These are phyloP conservation scores for Caenorhabditis uteleia DNA, from an alignment of 2,888 invertebrate genomes.

Conservation along the genomic window DNA sequence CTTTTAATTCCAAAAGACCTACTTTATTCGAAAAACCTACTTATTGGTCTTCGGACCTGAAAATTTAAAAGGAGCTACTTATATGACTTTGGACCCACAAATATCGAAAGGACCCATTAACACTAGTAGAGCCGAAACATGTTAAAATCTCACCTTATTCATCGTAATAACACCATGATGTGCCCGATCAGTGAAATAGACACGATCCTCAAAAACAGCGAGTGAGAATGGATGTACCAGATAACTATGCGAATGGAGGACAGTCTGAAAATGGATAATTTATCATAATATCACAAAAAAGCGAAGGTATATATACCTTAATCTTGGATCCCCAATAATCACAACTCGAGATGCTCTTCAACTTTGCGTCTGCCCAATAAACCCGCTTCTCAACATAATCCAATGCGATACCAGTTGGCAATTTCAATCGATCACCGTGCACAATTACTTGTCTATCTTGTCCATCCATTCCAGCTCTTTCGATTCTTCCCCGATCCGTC, in stretches of 20 bases:
- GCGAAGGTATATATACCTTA: too few relatives aligned
- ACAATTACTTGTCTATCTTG: constrained; percentile 80
- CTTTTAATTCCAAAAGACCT: too few relatives aligned
- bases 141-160: too few relatives aligned
- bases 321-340: constrained; percentile 66
- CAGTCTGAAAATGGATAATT: too few relatives aligned
- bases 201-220: constrained; percentile 93
- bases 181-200: constrained; percentile 98
- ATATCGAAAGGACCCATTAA: too few relatives aligned
- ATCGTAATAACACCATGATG: constrained; percentile 74
- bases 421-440: constrained; percentile 82
- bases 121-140: too few relatives aligned
- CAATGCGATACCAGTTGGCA: constrained; percentile 94
- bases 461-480: constrained; percentile 94
- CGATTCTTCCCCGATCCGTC: constrained; percentile 90
- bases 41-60: too few relatives aligned
- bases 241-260: constrained; percentile 77
- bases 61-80: too few relatives aligned
- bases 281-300: too few relatives aligned
- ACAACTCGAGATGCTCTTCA: constrained; percentile 65
- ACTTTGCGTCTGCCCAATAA: constrained; percentile 86
- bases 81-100: too few relatives aligned
- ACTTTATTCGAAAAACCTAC: too few relatives aligned
- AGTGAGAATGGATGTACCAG: constrained; percentile 94
- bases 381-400: constrained; percentile 87